Conservation (phyloP, 30 jellyfish, hydroid and myxozoan species). For the Aurelia aurita region DNA sequence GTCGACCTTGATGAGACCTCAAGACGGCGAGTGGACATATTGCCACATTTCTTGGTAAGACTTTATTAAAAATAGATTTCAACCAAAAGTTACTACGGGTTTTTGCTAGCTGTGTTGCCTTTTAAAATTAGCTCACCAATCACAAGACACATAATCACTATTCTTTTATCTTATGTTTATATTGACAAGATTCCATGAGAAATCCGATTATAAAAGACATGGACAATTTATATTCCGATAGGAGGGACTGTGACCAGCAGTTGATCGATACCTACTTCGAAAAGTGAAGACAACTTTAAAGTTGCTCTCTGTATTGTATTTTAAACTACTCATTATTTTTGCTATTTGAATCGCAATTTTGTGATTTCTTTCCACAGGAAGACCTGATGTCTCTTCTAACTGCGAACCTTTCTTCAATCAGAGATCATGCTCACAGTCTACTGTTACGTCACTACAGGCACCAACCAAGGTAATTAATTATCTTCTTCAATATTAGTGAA, state of each 20-base stretch:
- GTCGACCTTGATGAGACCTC: constrained; percentile 85
- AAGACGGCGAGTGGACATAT: constrained; percentile 73
- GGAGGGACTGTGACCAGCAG: no score
- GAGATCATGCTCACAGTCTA: constrained; percentile 77
- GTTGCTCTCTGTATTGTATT: not conserved
- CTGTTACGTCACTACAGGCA: constrained; percentile 78
- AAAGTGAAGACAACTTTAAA: no score
- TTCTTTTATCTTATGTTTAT: no score
- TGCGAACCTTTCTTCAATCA: constrained; percentile 59
- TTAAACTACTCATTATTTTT: not conserved
- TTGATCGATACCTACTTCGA: no score
- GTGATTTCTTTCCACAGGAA: constrained; percentile 31
- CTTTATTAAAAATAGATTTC: no score
- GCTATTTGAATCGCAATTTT: not conserved
- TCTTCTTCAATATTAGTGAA: not conserved
- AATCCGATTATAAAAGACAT: not conserved
- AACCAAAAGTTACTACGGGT: no score
- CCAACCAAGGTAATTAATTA: constrained; percentile 79
- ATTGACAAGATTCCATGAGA: not conserved
- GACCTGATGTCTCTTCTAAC: constrained; percentile 56
- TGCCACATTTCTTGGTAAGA: constrained; percentile 82
- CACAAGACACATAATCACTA: no score
- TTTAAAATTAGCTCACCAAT: no score
- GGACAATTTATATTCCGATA: no score
- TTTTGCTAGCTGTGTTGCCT: no score